These are phyloP conservation scores for Melikaiella ostensackeni DNA, from an alignment of 2,888 invertebrate genomes.

Conservation along the genomic window DNA sequence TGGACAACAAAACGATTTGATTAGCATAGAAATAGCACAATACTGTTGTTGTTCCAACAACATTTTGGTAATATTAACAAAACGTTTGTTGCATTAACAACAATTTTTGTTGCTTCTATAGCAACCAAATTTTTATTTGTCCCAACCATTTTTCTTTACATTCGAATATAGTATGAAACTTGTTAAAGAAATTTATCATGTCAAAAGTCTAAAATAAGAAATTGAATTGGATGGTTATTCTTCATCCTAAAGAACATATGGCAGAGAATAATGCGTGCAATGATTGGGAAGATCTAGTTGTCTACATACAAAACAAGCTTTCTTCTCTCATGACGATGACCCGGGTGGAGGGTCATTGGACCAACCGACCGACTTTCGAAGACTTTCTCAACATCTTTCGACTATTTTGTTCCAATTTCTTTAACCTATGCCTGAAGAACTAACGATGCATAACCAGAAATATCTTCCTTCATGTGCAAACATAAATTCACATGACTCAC, in stretches of 20 bases:
- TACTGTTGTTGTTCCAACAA: no score
- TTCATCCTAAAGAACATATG: not conserved
- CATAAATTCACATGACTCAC: not conserved
- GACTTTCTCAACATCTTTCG: slow-evolving; percentile 63
- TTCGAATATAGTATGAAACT: no score
- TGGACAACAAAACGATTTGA: no score
- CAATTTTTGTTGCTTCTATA: no score
- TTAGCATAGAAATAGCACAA: no score
- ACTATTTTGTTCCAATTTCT: slow-evolving; percentile 33
- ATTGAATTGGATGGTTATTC: no score
- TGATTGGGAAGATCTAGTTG: slow-evolving; percentile 54
- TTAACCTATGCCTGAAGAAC: not conserved
- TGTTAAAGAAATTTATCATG: no score
- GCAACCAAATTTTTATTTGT: no score
- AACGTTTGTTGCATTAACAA: no score
- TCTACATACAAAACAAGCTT: slow-evolving; percentile 48
- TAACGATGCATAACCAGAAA: slow-evolving; percentile 8
- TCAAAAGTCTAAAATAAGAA: not conserved
- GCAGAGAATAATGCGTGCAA: slow-evolving; percentile 14
- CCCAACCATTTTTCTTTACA: no score
- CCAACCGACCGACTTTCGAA: slow-evolving; percentile 71
- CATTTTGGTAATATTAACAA: no score
- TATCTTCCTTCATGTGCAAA: not conserved
- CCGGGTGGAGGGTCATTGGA: slow-evolving; percentile 57
- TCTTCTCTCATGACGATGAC: slow-evolving; percentile 65